Evolutionary conservation across 2,113 vertebrate genomes (phyloP).

Genomic region (Corythoichthys intestinalis): DNA sequence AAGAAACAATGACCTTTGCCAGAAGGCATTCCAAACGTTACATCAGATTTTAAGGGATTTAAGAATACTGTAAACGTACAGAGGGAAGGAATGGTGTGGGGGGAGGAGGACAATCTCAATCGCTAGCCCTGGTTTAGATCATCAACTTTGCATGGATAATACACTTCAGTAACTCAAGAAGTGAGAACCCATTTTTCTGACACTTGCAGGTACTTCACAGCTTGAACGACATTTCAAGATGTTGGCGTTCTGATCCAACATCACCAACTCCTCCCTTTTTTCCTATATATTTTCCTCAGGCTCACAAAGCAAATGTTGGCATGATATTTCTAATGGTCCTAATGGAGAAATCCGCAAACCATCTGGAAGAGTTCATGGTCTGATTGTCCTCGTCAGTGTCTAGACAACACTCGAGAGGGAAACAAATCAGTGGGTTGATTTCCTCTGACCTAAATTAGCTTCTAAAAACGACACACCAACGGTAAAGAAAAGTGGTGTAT

Average conservation of each 20-base stretch:
- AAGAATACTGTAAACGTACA: constrained; percentile 47
- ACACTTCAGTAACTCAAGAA: constrained; percentile 3
- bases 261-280: constrained; percentile 18
- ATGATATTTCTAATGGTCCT: constrained; percentile 34
- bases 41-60: constrained; percentile 10
- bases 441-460: constrained; percentile 20
- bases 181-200: constrained; percentile 5
- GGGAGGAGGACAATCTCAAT: constrained; percentile 4
- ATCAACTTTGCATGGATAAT: constrained; percentile 5
- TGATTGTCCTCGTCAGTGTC: constrained; percentile 41
- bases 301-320: constrained; percentile 34
- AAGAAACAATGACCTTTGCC: constrained; percentile 15
- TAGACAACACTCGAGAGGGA: constrained; percentile 38
- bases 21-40: constrained; percentile 2
- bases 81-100: constrained; percentile 20
- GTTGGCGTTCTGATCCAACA: constrained; percentile 21
- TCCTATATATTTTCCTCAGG: background rate
- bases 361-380: constrained; percentile 50
- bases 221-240: constrained; percentile 59
- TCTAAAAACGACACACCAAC: constrained; percentile 8
- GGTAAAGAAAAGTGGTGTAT: background rate
- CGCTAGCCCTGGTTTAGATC: constrained; percentile 37
- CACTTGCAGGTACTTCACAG: constrained; percentile 6
- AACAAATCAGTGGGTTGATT: constrained; percentile 30
- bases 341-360: constrained; percentile 32